Conservation (phyloP, 2,888 invertebrate genomes). For the Sympetrum striolatum region DNA sequence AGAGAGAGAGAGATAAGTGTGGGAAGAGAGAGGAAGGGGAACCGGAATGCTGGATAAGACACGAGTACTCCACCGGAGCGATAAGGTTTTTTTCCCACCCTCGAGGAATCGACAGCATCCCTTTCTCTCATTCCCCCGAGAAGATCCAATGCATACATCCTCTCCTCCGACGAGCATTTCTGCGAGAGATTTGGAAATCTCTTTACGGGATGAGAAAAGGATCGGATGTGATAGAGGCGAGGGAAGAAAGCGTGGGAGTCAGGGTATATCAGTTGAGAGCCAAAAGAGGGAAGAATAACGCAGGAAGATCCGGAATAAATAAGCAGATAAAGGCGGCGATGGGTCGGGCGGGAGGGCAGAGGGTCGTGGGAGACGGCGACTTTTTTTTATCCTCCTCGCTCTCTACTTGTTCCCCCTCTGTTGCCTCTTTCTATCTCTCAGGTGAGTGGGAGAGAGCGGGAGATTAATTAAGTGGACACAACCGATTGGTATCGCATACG, state of each 20-base stretch:
- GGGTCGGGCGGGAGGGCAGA: background rate
- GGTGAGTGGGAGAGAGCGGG: background rate
- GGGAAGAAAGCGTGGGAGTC: background rate
- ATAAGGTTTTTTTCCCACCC: background rate
- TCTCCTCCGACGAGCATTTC: background rate
- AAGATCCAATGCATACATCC: background rate
- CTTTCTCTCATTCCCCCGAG: background rate
- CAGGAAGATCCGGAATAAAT: slow-evolving; percentile 13
- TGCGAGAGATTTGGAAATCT: background rate
- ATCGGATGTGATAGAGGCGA: background rate
- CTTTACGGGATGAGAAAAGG: background rate
- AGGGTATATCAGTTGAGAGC: background rate
- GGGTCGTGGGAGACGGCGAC: background rate
- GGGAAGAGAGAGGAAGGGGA: background rate
- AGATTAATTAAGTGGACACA: slow-evolving; percentile 39
- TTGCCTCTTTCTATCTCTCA: background rate
- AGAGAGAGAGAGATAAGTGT: background rate
- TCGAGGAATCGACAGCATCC: background rate
- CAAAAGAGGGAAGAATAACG: background rate
- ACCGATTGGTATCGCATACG: slow-evolving; percentile 23
- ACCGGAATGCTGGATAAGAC: background rate
- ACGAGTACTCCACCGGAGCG: background rate
- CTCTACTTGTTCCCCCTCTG: no score
- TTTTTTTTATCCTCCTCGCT: background rate
- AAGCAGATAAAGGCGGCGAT: slow-evolving; percentile 6